A percentile compares a stretch with the other conserved stretches of the same genome.
Evolutionary conservation across 2,797 vertebrate species (phyloP).

Genomic region (Macropodus opercularis): DNA sequence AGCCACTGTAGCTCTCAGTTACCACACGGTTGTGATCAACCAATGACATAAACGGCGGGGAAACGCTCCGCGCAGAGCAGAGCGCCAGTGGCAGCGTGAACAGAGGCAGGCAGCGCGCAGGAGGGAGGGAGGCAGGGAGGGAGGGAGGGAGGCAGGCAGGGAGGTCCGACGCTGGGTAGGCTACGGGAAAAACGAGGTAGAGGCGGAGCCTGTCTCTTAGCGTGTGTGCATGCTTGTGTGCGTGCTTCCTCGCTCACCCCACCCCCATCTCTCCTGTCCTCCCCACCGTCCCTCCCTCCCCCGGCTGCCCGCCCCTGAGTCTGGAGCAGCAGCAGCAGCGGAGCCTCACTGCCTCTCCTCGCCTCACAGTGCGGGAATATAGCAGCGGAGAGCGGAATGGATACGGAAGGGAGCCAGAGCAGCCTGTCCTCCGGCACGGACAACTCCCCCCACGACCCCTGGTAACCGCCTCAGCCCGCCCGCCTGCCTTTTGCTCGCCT

Average conservation of each 20-base stretch:
- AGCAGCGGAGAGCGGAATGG: conserved; percentile 86
- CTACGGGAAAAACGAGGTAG: conserved; percentile 65
- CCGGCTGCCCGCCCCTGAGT: conserved; percentile 77
- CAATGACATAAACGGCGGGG: conserved; percentile 65
- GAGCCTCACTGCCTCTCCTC: conserved; percentile 81
- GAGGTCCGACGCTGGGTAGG: conserved; percentile 53
- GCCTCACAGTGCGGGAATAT: conserved; percentile 84
- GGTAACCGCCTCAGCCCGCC: conserved; percentile 75
- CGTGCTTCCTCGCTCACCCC: conserved; percentile 79
- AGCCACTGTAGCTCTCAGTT: conserved; percentile 21
- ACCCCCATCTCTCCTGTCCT: conserved; percentile 48
- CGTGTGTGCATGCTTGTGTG: conserved; percentile 47
- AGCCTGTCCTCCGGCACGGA: conserved; percentile 92
- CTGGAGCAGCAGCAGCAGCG: conserved; percentile 72
- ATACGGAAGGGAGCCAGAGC: conserved; percentile 93
- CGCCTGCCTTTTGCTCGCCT: conserved; percentile 34
- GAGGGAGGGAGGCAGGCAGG: too few relatives aligned
- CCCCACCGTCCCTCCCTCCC: conserved; percentile 45
- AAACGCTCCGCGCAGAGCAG: conserved; percentile 62
- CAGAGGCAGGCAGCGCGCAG: conserved; percentile 66
- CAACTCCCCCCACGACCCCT: conserved; percentile 93
- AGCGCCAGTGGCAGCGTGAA: conserved; percentile 63
- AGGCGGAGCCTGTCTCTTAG: conserved; percentile 78
- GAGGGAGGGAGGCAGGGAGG: conserved; percentile 13
- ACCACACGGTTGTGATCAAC: conserved; percentile 59